A percentile compares a stretch with the other conserved stretches of the same genome.
Conservation (phyloP, 2,888 invertebrate species). For the Chalcosyrphus nemorum region DNA sequence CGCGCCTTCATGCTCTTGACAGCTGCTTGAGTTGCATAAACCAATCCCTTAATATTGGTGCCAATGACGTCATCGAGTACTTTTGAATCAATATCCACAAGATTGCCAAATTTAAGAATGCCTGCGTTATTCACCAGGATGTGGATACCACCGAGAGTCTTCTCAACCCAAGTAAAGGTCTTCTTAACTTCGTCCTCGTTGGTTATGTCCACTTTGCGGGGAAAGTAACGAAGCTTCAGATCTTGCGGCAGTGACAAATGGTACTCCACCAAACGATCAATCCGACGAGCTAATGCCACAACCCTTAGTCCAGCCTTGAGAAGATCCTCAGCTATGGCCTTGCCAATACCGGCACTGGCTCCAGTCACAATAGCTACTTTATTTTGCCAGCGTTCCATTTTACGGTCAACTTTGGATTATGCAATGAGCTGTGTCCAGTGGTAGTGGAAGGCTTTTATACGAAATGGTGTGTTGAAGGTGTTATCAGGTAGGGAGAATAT, state of each 20-base stretch:
- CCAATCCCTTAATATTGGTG: constrained; percentile 81
- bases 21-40: constrained; percentile 82
- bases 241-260: constrained; percentile 60
- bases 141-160: constrained; percentile 83
- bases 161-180: constrained; percentile 83
- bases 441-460: background rate
- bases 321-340: constrained; percentile 81
- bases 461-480: too few species aligned
- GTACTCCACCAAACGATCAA: constrained; percentile 77
- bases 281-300: constrained; percentile 83
- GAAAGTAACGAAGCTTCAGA: constrained; percentile 31
- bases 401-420: background rate
- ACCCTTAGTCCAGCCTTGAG: constrained; percentile 83
- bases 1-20: constrained; percentile 82
- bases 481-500: too few species aligned
- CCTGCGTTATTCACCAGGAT: constrained; percentile 85
- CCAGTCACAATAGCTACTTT: constrained; percentile 85
- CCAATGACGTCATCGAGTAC: constrained; percentile 80
- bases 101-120: constrained; percentile 75
- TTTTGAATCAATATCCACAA: constrained; percentile 73
- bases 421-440: background rate
- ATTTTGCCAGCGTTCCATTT: constrained; percentile 52
- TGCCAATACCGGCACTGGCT: constrained; percentile 85
- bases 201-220: constrained; percentile 80
- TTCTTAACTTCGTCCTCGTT: constrained; percentile 83